phyloP scores from a whole-genome alignment of 2,888 invertebrate species.

The Pollenia angustigena region DNA sequence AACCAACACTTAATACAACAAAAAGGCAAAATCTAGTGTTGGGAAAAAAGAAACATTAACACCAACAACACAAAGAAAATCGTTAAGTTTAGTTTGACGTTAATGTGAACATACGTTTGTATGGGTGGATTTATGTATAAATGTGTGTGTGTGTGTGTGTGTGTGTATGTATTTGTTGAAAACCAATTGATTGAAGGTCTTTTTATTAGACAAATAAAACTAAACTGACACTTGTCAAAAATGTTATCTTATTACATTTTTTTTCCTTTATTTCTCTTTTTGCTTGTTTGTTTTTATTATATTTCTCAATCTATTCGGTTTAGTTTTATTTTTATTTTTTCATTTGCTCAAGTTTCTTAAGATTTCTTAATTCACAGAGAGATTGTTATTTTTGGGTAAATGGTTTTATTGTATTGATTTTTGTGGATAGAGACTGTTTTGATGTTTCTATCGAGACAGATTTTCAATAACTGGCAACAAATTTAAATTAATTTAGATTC shows the following conservation, averaged over 20 bases:
- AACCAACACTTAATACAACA: not conserved
- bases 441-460: conserved; percentile 20
- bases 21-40: conserved; percentile 34
- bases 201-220: conserved; percentile 67
- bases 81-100: conserved; percentile 49
- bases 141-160: not conserved
- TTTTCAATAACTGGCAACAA: conserved; percentile 54
- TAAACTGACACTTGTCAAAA: conserved; percentile 70
- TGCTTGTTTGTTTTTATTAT: conserved; percentile 5
- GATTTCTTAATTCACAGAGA: conserved; percentile 20
- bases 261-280: not conserved
- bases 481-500: conserved; percentile 66
- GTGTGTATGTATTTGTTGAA: conserved; percentile 19
- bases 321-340: not conserved
- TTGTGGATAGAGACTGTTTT: not conserved
- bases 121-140: not conserved
- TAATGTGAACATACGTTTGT: conserved; percentile 21
- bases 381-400: conserved; percentile 15
- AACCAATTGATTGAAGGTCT: conserved; percentile 67
- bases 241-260: conserved; percentile 64
- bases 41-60: conserved; percentile 30
- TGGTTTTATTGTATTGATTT: conserved; percentile 34
- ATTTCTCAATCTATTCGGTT: not conserved
- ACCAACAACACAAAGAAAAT: conserved; percentile 36
- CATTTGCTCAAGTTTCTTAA: not conserved